Evolutionary conservation across 1,140 invertebrate genomes (phyloP), one percentile per base, ranked within the genome.

Genomic region (Scaptomyza montana): DNA sequence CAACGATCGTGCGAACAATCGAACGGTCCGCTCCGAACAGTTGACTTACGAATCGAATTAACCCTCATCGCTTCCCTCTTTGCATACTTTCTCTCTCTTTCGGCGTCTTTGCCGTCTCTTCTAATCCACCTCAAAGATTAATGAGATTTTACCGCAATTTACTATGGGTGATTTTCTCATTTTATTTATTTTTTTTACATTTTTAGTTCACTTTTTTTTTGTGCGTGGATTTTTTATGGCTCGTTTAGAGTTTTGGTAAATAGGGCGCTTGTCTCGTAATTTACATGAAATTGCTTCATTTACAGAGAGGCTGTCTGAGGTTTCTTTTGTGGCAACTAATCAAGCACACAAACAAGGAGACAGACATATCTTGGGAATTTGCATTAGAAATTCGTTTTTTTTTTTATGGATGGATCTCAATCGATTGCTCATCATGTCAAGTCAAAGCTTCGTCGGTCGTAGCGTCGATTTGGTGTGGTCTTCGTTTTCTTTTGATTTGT

Each of bases 231-330:
- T 86, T 86, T 87, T 84, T 84, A 84, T 89, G 84, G 85, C 63
- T 87, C 84, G 84, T 89, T 89, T 89, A 89, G 66, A 10, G 51
- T 63, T 25, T 80, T 33, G 74, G 64, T 76, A 79, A 87, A 79
- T 78, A 77, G 82, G 71, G 85, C 80, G 84, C 85, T 87, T 87
- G 84, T 89, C 85, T 89, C 84, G 67, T 89, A 89, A 89, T 89
- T 89, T 89, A 89, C 85, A 89, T 89, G 84, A 89, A 89, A 89
- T 89, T 89, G 72, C 77, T 89, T 89, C 85, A 89, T 89, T 89
- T 89, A 39, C 71, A 28, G 54, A 68, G 79, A 33, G 30, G 76
- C 65, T 53, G 60, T 41, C 50, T 46, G 64, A 36, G 41, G 50
- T 33, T 65, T 55, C 5, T 43, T 45, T 41, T 67, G 71, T 46